Conservation (phyloP, 2,888 invertebrate species). For the Anticlea derivata region DNA sequence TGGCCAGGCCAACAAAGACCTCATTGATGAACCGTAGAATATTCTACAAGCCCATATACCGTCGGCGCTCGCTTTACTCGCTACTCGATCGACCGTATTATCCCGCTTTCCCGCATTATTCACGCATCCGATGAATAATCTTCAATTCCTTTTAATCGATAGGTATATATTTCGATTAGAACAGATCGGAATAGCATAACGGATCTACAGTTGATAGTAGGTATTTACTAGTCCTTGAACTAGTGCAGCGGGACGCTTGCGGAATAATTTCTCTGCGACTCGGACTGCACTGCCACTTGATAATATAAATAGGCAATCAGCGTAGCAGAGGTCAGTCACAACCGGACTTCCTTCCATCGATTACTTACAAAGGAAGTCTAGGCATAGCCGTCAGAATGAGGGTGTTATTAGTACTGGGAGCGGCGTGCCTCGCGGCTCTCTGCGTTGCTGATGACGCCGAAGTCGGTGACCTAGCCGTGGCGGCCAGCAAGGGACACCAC, state of each 20-base stretch:
- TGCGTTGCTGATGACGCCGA: slow-evolving; percentile 58
- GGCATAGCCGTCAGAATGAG: slow-evolving; percentile 54
- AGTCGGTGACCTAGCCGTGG: slow-evolving; percentile 68
- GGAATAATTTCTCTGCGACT: slow-evolving; percentile 74
- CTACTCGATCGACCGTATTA: slow-evolving; percentile 38
- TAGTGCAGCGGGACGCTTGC: slow-evolving; percentile 67
- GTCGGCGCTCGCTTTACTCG: slow-evolving; percentile 29
- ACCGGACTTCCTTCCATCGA: slow-evolving; percentile 67
- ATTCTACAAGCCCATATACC: slow-evolving; percentile 39
- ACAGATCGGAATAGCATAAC: slow-evolving; percentile 19
- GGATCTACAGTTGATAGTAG: slow-evolving; percentile 37
- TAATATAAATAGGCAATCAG: slow-evolving; percentile 74
- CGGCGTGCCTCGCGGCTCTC: slow-evolving; percentile 64
- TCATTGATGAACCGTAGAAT: slow-evolving; percentile 44
- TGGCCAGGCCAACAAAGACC: slow-evolving; percentile 48
- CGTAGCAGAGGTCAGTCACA: slow-evolving; percentile 68
- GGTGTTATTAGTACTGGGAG: slow-evolving; percentile 62
- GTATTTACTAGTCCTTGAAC: slow-evolving; percentile 74
- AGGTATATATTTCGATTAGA: not conserved
- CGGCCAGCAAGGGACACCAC: slow-evolving; percentile 77
- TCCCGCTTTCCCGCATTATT: slow-evolving; percentile 28
- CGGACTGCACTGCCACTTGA: slow-evolving; percentile 51
- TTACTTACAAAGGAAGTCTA: slow-evolving; percentile 42
- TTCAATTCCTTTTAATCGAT: not conserved
- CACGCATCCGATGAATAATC: slow-evolving; percentile 24